phyloP scores from a whole-genome alignment of 2,888 invertebrate species.

The Macaria notata region DNA sequence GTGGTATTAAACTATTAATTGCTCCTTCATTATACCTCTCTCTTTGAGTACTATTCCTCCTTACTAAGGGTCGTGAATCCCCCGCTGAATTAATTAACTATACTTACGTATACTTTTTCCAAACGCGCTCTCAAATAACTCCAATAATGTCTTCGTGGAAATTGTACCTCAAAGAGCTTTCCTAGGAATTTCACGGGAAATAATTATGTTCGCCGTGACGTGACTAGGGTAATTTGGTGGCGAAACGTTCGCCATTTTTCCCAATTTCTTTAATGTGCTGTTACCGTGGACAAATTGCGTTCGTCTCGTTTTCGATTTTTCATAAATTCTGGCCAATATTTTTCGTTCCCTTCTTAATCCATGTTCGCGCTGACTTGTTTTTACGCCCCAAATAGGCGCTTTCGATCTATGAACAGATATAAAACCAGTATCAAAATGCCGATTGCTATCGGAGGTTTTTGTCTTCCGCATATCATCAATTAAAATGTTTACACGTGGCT shows the following conservation, averaged over 20 bases:
- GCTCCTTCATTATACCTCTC: conserved; percentile 8
- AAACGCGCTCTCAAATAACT: too few species aligned
- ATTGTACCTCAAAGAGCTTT: conserved; percentile 10
- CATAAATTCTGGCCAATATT: conserved; percentile 24
- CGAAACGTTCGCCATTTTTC: conserved; percentile 36
- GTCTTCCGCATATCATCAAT: conserved; percentile 78
- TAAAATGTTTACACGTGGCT: conserved; percentile 78
- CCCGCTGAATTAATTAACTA: too few species aligned
- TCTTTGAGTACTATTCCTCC: neutral
- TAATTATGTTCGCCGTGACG: conserved; percentile 23
- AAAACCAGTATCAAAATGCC: conserved; percentile 52
- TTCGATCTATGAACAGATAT: conserved; percentile 45
- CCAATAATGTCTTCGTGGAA: neutral
- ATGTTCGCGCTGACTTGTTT: conserved; percentile 20
- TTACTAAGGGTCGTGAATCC: too few species aligned
- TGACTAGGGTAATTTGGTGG: conserved; percentile 29
- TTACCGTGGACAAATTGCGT: conserved; percentile 41
- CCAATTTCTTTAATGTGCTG: conserved; percentile 38
- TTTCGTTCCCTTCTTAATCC: conserved; percentile 19
- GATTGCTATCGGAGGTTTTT: conserved; percentile 60
- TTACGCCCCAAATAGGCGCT: conserved; percentile 37
- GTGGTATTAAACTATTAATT: conserved; percentile 14
- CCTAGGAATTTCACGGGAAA: conserved; percentile 5
- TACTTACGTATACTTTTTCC: too few species aligned
- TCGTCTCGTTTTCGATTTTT: conserved; percentile 29